Evolutionary conservation across 2,113 vertebrate genomes (phyloP).

Genomic region (Corythaeola cristata): DNA sequence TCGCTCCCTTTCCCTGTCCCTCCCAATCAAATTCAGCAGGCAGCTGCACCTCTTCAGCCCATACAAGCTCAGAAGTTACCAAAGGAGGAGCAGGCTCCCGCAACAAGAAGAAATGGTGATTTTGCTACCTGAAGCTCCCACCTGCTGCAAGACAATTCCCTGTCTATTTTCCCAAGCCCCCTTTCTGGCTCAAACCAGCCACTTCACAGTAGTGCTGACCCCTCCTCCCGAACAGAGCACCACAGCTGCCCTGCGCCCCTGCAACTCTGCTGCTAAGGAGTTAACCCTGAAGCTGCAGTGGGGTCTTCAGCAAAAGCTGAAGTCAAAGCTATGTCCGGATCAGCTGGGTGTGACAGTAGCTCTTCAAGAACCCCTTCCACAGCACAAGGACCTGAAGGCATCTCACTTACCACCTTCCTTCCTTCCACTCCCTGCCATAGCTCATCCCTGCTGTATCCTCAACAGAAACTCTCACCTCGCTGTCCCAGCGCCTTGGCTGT

Average conservation of each 20-base stretch:
- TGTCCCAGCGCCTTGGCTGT: not conserved
- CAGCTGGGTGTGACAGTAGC: not conserved
- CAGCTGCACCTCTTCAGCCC: not conserved
- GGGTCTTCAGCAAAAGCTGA: not conserved
- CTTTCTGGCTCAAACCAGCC: not conserved
- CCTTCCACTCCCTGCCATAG: not conserved
- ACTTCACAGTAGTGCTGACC: not conserved
- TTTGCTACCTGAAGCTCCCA: not conserved
- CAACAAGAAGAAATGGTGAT: not conserved
- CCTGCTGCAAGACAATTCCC: not conserved
- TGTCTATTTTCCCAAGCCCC: not conserved
- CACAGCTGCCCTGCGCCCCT: not conserved
- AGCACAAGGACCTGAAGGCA: not conserved
- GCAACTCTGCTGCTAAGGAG: not conserved
- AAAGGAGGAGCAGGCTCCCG: not conserved
- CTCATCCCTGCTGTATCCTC: not conserved
- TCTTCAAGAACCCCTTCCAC: not conserved
- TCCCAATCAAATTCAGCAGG: not conserved
- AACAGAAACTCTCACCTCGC: accelerated
- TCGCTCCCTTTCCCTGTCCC: not conserved
- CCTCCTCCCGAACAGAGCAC: not conserved
- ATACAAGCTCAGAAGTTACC: not conserved
- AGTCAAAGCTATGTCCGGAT: accelerated
- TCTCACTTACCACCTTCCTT: not conserved
- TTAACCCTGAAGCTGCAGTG: not conserved